These are phyloP conservation scores for Pollenia amentaria DNA, from an alignment of 2,888 invertebrate genomes.

Conservation along the genomic window DNA sequence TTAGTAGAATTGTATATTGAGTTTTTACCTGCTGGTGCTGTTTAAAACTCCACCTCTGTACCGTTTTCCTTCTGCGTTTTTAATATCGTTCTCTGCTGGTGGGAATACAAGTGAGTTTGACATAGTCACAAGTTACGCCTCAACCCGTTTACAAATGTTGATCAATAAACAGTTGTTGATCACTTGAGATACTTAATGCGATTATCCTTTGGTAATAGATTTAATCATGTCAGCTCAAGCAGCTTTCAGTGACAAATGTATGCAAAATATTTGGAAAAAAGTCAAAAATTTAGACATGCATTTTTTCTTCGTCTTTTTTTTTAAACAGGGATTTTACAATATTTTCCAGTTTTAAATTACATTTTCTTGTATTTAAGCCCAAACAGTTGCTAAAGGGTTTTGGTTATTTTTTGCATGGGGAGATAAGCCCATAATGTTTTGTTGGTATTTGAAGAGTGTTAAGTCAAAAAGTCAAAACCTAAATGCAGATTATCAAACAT, in stretches of 20 bases:
- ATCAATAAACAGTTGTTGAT: constrained; percentile 81
- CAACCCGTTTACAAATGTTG: constrained; percentile 83
- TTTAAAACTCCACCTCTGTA: constrained; percentile 68
- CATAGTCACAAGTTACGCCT: constrained; percentile 67
- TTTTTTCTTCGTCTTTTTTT: constrained; percentile 39
- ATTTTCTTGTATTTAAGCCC: constrained; percentile 12
- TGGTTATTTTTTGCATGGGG: constrained; percentile 21
- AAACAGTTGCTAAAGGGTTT: constrained; percentile 37
- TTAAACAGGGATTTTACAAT: constrained; percentile 6
- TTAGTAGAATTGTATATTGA: constrained; percentile 68
- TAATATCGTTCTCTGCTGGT: not conserved
- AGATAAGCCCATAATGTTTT: constrained; percentile 7
- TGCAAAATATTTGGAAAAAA: constrained; percentile 81
- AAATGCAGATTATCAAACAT: constrained; percentile 1
- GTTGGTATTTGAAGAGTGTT: constrained; percentile 28
- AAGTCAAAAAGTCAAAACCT: constrained; percentile 55
- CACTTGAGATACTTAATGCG: constrained; percentile 77
- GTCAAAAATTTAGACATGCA: constrained; percentile 76
- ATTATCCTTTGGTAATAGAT: constrained; percentile 82
- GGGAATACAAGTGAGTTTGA: not conserved
- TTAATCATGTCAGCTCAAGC: constrained; percentile 79
- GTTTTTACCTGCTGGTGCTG: constrained; percentile 66
- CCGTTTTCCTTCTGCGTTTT: not conserved
- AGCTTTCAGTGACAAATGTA: constrained; percentile 78
- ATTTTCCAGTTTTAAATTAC: constrained; percentile 37